Conservation (phyloP, 1,140 invertebrate genomes). For the Sitobion miscanthi region DNA sequence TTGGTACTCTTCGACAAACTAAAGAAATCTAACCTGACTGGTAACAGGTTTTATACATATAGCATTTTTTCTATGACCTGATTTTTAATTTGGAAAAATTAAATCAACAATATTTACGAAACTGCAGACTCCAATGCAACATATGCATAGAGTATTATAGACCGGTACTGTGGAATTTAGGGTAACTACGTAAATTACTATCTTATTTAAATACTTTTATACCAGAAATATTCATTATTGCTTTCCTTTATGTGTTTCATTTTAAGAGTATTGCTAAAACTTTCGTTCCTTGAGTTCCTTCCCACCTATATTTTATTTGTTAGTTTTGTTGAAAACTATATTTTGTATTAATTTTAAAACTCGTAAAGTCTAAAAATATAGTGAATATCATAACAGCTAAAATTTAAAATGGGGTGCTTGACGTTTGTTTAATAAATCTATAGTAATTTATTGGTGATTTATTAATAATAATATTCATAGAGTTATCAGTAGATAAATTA, state of each 20-base stretch:
- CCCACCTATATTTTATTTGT: not conserved
- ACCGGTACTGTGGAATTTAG: not conserved
- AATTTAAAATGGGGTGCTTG: not conserved
- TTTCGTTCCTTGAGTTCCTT: not conserved
- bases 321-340: not conserved
- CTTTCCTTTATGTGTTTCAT: not conserved
- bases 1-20: not conserved
- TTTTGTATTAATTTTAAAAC: not conserved
- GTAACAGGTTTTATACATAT: not conserved
- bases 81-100: not conserved
- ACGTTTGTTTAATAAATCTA: not conserved
- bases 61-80: not conserved
- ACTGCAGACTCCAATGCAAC: not conserved
- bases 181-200: not conserved
- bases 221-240: not conserved
- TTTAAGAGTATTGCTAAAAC: not conserved
- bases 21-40: not conserved
- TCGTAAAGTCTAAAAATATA: not conserved
- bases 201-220: not conserved
- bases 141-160: not conserved
- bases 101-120: not conserved
- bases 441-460: too few species aligned
- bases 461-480: not conserved
- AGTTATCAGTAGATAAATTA: not conserved
- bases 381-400: not conserved